A percentile compares a stretch with the other conserved stretches of the same genome.
phyloP scores from a whole-genome alignment of 2,113 vertebrate genomes.

The Catagonus wagneri region DNA sequence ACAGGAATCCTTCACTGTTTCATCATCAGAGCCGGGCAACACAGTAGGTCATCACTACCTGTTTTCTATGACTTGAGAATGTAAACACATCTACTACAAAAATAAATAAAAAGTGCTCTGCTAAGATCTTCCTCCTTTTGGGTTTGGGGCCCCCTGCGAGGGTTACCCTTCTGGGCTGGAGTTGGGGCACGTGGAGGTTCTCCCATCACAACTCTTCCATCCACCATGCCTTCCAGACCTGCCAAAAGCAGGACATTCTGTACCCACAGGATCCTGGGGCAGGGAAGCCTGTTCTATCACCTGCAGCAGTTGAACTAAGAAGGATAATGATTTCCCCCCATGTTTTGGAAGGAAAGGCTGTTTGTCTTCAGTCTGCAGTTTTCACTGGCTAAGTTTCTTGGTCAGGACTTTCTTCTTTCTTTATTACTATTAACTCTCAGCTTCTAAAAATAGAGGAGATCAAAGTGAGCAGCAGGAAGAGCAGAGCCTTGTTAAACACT shows the following conservation, averaged over 20 bases:
- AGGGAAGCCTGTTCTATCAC: too few species aligned
- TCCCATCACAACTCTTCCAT: too few species aligned
- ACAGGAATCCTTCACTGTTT: not conserved
- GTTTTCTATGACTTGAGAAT: not conserved
- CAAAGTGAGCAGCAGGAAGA: not conserved
- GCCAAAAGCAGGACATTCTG: not conserved
- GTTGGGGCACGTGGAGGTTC: accelerated
- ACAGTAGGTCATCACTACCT: not conserved
- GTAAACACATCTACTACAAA: not conserved
- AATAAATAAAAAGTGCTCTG: not conserved
- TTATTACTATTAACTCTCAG: not conserved
- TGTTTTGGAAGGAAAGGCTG: not conserved
- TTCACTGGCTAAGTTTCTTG: not conserved
- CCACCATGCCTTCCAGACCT: not conserved
- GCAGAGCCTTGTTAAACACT: not conserved
- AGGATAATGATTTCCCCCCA: not conserved
- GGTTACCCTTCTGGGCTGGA: not conserved
- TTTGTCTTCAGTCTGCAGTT: not conserved
- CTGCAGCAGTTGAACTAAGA: not conserved
- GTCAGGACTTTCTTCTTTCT: not conserved
- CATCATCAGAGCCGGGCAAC: not conserved
- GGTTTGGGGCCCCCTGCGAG: not conserved
- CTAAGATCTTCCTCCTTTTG: not conserved
- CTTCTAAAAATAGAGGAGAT: not conserved
- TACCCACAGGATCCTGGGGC: too few species aligned